These are phyloP conservation scores for Eubasilissa splendida DNA, from an alignment of 2,888 invertebrate genomes.

Conservation along the genomic window DNA sequence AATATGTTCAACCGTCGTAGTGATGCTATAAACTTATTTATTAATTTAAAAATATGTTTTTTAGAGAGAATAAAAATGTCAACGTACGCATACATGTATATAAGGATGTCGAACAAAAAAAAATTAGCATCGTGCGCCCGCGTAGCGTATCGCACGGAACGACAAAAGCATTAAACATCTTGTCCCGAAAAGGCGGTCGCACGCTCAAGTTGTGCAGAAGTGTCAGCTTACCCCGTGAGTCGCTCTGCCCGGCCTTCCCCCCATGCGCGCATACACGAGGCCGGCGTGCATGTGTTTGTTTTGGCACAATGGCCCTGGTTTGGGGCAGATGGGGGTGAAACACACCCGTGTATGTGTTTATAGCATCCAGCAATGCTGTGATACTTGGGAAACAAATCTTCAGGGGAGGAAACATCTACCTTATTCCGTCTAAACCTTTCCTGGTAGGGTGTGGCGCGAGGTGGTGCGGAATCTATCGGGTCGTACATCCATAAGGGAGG, in stretches of 20 bases:
- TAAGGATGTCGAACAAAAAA: no score
- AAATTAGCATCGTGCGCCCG: no score
- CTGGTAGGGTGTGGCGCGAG: neutral
- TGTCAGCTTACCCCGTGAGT: constrained; percentile 27
- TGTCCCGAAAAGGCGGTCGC: constrained; percentile 15
- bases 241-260: constrained; percentile 19
- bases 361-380: constrained; percentile 35
- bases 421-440: constrained; percentile 16
- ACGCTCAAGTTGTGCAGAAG: constrained; percentile 30
- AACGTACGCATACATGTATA: no score
- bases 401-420: constrained; percentile 27
- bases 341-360: constrained; percentile 34
- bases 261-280: neutral
- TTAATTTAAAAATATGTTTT: no score
- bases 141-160: neutral
- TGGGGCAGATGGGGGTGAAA: constrained; percentile 20
- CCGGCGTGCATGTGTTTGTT: constrained; percentile 34
- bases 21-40: no score
- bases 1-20: no score
- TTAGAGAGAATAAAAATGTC: no score
- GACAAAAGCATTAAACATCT: neutral
- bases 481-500: neutral
- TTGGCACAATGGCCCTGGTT: constrained; percentile 29
- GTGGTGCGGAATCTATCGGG: constrained; percentile 8
- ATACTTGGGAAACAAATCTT: constrained; percentile 42